Evolutionary conservation across 2,113 vertebrate species (phyloP).

Genomic region (Notarius lentiginosus): DNA sequence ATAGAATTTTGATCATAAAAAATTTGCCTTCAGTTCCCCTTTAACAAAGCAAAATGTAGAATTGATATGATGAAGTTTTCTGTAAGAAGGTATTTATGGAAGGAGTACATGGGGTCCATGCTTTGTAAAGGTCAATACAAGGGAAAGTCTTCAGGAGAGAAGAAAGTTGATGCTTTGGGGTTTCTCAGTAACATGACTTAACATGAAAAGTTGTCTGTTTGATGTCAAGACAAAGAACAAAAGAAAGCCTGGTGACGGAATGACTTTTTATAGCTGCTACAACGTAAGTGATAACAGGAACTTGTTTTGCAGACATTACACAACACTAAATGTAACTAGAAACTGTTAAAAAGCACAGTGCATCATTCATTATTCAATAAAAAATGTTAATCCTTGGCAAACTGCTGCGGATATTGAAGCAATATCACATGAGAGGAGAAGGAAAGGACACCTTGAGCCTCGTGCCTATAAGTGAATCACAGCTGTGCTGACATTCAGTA

Average conservation of each 20-base stretch:
- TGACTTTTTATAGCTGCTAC: not conserved
- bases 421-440: too few species aligned
- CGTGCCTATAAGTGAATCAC: too few species aligned
- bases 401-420: too few species aligned
- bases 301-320: not conserved
- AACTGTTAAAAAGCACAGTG: not conserved
- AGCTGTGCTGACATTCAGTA: too few species aligned
- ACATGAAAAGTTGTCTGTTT: not conserved
- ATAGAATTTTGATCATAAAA: too few species aligned
- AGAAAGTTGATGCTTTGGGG: not conserved
- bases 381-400: not conserved
- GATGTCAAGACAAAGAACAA: not conserved
- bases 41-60: not conserved
- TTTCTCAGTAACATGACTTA: not conserved
- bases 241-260: not conserved
- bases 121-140: not conserved
- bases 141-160: not conserved
- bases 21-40: too few species aligned
- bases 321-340: not conserved
- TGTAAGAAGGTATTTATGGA: not conserved
- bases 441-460: too few species aligned
- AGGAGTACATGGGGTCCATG: not conserved
- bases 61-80: not conserved
- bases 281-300: not conserved
- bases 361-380: not conserved